phyloP scores from a whole-genome alignment of 1,140 invertebrate genomes.

The Stenopsyche tienmushanensis region DNA sequence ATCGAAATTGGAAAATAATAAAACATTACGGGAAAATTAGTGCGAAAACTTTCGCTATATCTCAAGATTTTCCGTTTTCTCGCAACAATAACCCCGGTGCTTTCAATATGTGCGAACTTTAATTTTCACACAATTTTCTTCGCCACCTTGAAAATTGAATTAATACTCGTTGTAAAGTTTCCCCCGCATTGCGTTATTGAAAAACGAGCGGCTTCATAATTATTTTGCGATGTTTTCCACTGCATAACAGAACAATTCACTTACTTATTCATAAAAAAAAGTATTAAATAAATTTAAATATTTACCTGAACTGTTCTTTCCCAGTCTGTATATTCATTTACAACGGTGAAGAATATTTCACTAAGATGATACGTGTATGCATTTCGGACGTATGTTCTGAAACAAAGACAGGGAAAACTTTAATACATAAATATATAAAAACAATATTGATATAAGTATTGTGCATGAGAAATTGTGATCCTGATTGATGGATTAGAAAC shows the following conservation, averaged over 20 bases:
- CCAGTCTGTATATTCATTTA: constrained; percentile 98
- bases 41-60: background rate
- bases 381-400: constrained; percentile 88
- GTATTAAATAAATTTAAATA: constrained; percentile 5
- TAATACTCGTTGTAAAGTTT: background rate
- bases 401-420: constrained; percentile 25
- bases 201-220: background rate
- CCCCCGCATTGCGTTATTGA: background rate
- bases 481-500: no score
- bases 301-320: constrained; percentile 78
- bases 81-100: background rate
- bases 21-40: background rate
- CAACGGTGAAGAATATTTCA: constrained; percentile 94
- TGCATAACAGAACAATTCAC: no score
- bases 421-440: background rate
- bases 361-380: constrained; percentile 92
- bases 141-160: background rate
- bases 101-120: background rate
- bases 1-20: no score
- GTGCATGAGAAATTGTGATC: no score
- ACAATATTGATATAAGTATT: no score
- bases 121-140: background rate
- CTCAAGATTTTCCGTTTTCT: background rate
- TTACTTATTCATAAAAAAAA: background rate
- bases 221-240: background rate